Percentiles rank a stretch among this genome's conserved stretches.
Evolutionary conservation across 2,113 vertebrate species (phyloP).

Genomic region (Peromyscus leucopus): DNA sequence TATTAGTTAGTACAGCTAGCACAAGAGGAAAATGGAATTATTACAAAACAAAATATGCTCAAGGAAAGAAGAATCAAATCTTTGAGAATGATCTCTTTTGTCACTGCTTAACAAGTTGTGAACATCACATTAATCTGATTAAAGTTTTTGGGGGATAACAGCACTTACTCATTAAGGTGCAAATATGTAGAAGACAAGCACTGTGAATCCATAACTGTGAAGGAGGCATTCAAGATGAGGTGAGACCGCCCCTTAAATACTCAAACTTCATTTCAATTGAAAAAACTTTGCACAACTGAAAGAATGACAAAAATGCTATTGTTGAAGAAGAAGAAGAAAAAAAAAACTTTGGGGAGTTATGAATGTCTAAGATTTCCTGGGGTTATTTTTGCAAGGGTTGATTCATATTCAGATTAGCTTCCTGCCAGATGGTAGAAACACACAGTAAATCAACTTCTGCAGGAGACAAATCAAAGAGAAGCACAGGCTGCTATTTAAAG

Average conservation of each 20-base stretch:
- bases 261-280: slow-evolving; percentile 72
- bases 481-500: slow-evolving; percentile 85
- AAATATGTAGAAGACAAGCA: slow-evolving; percentile 59
- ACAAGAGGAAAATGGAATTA: slow-evolving; percentile 44
- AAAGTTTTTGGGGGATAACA: slow-evolving; percentile 64
- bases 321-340: slow-evolving; percentile 73
- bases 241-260: slow-evolving; percentile 69
- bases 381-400: slow-evolving; percentile 88
- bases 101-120: slow-evolving; percentile 67
- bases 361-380: slow-evolving; percentile 87
- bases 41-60: slow-evolving; percentile 52
- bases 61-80: slow-evolving; percentile 45
- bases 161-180: slow-evolving; percentile 69
- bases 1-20: neutral
- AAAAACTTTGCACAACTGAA: slow-evolving; percentile 75
- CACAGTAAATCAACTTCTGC: slow-evolving; percentile 88
- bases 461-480: slow-evolving; percentile 84
- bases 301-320: slow-evolving; percentile 82
- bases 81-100: slow-evolving; percentile 56
- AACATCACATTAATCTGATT: slow-evolving; percentile 69
- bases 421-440: slow-evolving; percentile 90
- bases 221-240: slow-evolving; percentile 59
- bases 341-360: slow-evolving; percentile 78
- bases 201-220: slow-evolving; percentile 6
- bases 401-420: slow-evolving; percentile 91